Evolutionary conservation across 2,888 invertebrate species (phyloP).

Genomic region (Drosophila prostipennis): DNA sequence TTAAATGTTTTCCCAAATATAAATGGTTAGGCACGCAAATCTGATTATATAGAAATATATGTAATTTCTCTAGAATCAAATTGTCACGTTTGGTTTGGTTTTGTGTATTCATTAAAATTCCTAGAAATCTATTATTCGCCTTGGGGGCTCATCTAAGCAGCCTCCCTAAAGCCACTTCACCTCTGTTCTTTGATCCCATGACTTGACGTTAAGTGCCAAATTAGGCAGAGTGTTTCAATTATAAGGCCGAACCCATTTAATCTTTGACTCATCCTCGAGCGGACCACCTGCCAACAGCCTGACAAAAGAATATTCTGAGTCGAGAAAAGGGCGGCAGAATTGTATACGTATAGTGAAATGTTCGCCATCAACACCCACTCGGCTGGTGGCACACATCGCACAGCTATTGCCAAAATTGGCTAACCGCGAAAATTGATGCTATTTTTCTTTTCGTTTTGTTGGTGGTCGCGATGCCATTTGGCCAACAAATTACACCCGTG

Average conservation of each 20-base stretch:
- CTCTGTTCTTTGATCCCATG: slow-evolving; percentile 4
- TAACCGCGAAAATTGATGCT: slow-evolving; percentile 26
- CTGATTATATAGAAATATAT: too few species aligned
- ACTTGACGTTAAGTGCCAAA: slow-evolving; percentile 35
- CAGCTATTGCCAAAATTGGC: slow-evolving; percentile 38
- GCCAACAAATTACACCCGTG: slow-evolving; percentile 48
- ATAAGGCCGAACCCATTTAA: slow-evolving; percentile 22
- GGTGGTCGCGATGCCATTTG: slow-evolving; percentile 29
- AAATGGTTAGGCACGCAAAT: too few species aligned
- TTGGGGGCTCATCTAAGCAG: background rate
- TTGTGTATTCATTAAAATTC: slow-evolving; percentile 30
- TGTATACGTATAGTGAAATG: background rate
- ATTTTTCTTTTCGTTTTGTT: slow-evolving; percentile 40
- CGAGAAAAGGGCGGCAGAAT: slow-evolving; percentile 4
- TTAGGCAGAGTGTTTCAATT: slow-evolving; percentile 43
- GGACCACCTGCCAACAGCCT: slow-evolving; percentile 31
- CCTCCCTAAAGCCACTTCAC: background rate
- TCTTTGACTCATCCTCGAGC: slow-evolving; percentile 13
- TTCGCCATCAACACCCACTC: slow-evolving; percentile 47
- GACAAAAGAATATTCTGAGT: slow-evolving; percentile 24
- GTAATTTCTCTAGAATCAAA: too few species aligned
- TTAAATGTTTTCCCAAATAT: background rate
- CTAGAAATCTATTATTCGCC: slow-evolving; percentile 1
- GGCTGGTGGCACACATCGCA: slow-evolving; percentile 32
- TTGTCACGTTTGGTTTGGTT: slow-evolving; percentile 5